A percentile compares a stretch with the other conserved stretches of the same genome.
phyloP scores from a whole-genome alignment of 2,113 vertebrate species.

The Phyllostomus discolor region DNA sequence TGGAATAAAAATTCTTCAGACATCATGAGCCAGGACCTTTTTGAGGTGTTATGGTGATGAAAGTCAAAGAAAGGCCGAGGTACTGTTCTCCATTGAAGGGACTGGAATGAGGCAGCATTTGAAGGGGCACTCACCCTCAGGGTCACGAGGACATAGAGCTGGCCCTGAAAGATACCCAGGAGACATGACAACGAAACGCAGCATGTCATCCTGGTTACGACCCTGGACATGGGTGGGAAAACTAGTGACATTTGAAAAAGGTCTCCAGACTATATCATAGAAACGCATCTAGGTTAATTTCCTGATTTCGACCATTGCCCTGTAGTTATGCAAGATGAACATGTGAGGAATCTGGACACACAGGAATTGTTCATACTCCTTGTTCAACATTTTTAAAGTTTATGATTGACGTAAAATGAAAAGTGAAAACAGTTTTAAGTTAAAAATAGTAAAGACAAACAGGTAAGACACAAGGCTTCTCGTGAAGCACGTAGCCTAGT shows the following conservation, averaged over 20 bases:
- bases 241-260: not conserved
- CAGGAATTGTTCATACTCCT: not conserved
- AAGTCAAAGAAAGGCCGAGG: not conserved
- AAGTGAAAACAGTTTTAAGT: not conserved
- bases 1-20: not conserved
- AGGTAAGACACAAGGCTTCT: not conserved
- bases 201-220: not conserved
- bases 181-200: not conserved
- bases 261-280: too few species aligned
- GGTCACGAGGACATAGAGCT: fast-evolving
- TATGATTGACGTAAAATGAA: constrained; percentile 32
- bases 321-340: not conserved
- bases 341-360: not conserved
- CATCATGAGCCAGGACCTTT: not conserved
- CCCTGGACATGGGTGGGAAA: not conserved
- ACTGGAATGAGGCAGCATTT: not conserved
- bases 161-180: not conserved
- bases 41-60: not conserved
- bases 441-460: not conserved
- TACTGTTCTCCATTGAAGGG: not conserved
- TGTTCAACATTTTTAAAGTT: not conserved
- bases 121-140: not conserved
- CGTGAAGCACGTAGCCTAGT: not conserved
- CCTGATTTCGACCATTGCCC: not conserved
- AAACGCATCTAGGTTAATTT: not conserved